Evolutionary conservation across 2,797 vertebrate genomes (phyloP).

Genomic region (Hoplostethus atlanticus): DNA sequence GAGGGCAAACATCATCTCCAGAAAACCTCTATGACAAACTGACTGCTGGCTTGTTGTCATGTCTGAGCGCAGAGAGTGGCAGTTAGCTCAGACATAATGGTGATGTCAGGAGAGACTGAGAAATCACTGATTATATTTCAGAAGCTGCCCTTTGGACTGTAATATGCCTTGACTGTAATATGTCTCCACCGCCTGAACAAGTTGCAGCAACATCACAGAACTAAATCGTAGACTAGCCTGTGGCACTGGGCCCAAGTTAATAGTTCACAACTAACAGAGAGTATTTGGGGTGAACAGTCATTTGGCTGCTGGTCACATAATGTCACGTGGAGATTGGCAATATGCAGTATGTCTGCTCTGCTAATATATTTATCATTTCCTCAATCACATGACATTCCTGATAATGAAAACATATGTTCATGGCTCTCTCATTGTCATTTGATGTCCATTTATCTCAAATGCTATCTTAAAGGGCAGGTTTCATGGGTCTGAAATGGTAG

Average conservation of each 20-base stretch:
- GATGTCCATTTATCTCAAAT: neutral
- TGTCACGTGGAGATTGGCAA: neutral
- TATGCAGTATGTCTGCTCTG: neutral
- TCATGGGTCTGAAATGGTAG: neutral
- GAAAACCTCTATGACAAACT: neutral
- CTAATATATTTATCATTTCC: neutral
- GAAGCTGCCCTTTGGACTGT: slow-evolving; percentile 57
- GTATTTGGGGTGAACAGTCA: slow-evolving; percentile 35
- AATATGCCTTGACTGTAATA: neutral
- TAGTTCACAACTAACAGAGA: neutral
- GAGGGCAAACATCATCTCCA: neutral
- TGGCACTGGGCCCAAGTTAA: slow-evolving; percentile 45
- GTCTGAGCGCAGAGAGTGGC: neutral
- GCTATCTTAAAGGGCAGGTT: neutral
- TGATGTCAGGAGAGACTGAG: slow-evolving; percentile 29
- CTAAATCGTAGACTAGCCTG: neutral
- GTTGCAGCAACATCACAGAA: neutral
- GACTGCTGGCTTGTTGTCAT: neutral
- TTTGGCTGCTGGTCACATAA: slow-evolving; percentile 21
- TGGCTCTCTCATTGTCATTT: neutral
- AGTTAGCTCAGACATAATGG: neutral
- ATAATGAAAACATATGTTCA: neutral
- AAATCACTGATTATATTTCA: slow-evolving; percentile 56
- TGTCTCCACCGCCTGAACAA: neutral
- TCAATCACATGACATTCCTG: neutral